Conservation (phyloP, 2,113 vertebrate genomes). For the Smithornis capensis region DNA sequence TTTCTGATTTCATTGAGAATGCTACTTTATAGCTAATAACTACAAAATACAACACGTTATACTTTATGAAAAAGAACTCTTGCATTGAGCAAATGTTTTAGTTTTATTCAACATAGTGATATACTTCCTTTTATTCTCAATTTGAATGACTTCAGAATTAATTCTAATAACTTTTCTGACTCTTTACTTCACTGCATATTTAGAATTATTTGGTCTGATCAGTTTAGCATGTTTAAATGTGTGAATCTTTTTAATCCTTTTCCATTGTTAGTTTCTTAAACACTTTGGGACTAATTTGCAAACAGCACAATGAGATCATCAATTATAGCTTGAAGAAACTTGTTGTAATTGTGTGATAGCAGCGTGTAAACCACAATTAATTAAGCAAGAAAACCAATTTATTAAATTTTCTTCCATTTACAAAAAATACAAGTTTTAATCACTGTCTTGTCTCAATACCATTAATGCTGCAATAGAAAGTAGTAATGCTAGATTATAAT, state of each 20-base stretch:
- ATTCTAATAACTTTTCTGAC: background rate
- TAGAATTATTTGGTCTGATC: background rate
- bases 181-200: background rate
- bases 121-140: background rate
- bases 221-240: background rate
- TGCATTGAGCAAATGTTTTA: background rate
- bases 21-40: background rate
- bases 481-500: background rate
- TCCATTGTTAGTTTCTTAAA: background rate
- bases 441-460: background rate
- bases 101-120: background rate
- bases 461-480: background rate
- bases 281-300: background rate
- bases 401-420: background rate
- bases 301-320: background rate
- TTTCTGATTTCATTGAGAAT: background rate
- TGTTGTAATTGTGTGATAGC: background rate
- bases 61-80: background rate
- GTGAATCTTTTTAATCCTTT: background rate
- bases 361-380: background rate
- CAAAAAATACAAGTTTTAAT: background rate
- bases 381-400: slow-evolving; percentile 10
- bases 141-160: background rate
- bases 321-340: background rate
- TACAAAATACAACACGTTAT: background rate